Conservation (phyloP, 2,888 invertebrate genomes). For the Bellardia pandia region DNA sequence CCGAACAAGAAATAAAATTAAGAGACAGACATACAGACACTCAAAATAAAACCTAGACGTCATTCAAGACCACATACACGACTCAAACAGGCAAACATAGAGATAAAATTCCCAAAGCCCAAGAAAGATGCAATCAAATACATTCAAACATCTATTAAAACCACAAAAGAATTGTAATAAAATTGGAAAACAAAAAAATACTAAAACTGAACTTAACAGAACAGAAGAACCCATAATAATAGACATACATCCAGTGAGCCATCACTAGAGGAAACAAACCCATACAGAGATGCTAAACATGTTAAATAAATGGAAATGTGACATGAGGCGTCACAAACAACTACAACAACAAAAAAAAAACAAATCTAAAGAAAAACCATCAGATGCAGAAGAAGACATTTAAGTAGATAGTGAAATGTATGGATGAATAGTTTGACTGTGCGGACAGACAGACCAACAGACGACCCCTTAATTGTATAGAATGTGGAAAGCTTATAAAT, state of each 20-base stretch:
- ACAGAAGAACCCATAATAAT: conserved; percentile 48
- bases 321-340: conserved; percentile 62
- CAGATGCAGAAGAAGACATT: conserved; percentile 56
- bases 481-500: conserved; percentile 43
- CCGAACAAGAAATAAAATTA: conserved; percentile 57
- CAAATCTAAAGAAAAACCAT: conserved; percentile 49
- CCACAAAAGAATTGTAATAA: conserved; percentile 63
- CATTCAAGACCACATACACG: conserved; percentile 37
- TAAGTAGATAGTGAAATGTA: conserved; percentile 10
- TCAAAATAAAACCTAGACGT: conserved; percentile 50
- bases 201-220: neutral
- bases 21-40: conserved; percentile 22
- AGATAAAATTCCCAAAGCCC: conserved; percentile 51
- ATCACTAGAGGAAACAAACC: conserved; percentile 41
- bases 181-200: conserved; percentile 33
- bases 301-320: conserved; percentile 42
- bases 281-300: neutral
- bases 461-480: conserved; percentile 38
- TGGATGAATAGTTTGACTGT: neutral
- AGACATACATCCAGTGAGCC: conserved; percentile 27
- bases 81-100: neutral
- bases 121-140: conserved; percentile 64
- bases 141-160: conserved; percentile 64
- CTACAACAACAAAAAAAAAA: conserved; percentile 20
- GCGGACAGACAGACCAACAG: conserved; percentile 29